These are phyloP conservation scores for Isurus oxyrinchus DNA, from an alignment of 2,113 vertebrate species.

Conservation along the genomic window DNA sequence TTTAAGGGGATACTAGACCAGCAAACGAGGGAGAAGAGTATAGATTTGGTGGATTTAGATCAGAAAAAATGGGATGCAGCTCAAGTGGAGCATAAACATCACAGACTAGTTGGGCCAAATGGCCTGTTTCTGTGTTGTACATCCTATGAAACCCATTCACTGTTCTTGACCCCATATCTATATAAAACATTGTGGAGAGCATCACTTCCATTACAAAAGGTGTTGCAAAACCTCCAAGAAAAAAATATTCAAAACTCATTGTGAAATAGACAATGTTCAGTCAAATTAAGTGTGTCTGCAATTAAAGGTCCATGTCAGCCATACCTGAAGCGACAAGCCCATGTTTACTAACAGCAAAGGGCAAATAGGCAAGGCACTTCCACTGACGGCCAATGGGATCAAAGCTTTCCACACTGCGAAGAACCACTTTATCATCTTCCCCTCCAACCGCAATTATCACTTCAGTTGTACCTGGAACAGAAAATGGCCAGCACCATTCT, in stretches of 20 bases:
- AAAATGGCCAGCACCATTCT: not conserved
- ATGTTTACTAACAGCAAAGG: conserved; percentile 70
- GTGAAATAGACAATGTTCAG: too few species aligned
- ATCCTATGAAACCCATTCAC: too few species aligned
- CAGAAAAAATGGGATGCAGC: too few species aligned
- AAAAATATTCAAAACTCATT: not conserved
- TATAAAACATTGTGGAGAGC: too few species aligned
- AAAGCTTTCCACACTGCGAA: conserved; percentile 67
- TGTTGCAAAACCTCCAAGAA: not conserved
- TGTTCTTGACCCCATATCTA: not conserved
- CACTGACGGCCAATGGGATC: conserved; percentile 61
- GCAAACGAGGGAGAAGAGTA: too few species aligned
- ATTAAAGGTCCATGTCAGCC: not conserved
- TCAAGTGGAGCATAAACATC: too few species aligned
- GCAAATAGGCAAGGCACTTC: conserved; percentile 66
- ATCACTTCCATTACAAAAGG: not conserved
- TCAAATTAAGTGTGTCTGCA: too few species aligned
- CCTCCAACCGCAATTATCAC: conserved; percentile 68
- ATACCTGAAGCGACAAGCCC: conserved; percentile 64
- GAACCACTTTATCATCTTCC: conserved; percentile 70
- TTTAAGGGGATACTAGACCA: too few species aligned
- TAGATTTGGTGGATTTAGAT: too few species aligned
- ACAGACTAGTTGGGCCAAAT: too few species aligned
- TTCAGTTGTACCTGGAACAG: conserved; percentile 56
- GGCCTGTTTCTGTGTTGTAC: too few species aligned